These are phyloP conservation scores for Apogon hyalosoma DNA, from an alignment of 2,797 vertebrate genomes.

Conservation along the genomic window DNA sequence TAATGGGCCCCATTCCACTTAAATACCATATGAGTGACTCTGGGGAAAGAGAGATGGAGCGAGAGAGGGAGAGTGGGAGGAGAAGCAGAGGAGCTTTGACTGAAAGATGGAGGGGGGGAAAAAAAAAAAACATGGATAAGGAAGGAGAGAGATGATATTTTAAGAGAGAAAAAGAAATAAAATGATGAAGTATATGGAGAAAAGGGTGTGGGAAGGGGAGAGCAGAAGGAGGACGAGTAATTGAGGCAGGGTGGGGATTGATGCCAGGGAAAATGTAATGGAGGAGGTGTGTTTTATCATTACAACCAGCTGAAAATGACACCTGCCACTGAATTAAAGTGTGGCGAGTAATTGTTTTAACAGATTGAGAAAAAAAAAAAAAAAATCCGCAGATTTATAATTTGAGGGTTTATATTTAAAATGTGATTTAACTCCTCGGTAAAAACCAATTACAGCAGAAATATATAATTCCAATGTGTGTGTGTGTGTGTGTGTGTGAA, in stretches of 20 bases:
- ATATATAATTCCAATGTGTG: slow-evolving; percentile 7
- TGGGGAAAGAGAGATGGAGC: slow-evolving; percentile 62
- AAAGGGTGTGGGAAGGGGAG: background rate
- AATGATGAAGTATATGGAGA: background rate
- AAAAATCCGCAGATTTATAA: background rate
- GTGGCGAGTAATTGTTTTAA: background rate
- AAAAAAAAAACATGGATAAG: background rate
- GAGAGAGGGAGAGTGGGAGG: slow-evolving; percentile 10
- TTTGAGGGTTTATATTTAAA: background rate
- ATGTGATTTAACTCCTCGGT: background rate
- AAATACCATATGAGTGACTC: slow-evolving; percentile 89
- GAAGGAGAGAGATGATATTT: slow-evolving; percentile 7
- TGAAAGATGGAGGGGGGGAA: slow-evolving; percentile 22
- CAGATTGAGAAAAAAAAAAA: too few relatives aligned
- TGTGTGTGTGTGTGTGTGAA: background rate
- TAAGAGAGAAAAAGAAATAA: slow-evolving; percentile 13
- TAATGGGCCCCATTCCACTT: slow-evolving; percentile 88
- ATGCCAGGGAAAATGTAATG: slow-evolving; percentile 12
- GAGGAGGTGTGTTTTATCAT: background rate
- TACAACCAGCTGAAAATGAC: background rate
- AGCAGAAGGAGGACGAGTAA: slow-evolving; percentile 22
- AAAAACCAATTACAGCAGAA: slow-evolving; percentile 15
- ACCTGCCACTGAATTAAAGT: background rate
- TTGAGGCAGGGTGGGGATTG: slow-evolving; percentile 13
- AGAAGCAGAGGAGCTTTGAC: slow-evolving; percentile 8